phyloP scores from a whole-genome alignment of 1,140 invertebrate species.

The Physella acuta region DNA sequence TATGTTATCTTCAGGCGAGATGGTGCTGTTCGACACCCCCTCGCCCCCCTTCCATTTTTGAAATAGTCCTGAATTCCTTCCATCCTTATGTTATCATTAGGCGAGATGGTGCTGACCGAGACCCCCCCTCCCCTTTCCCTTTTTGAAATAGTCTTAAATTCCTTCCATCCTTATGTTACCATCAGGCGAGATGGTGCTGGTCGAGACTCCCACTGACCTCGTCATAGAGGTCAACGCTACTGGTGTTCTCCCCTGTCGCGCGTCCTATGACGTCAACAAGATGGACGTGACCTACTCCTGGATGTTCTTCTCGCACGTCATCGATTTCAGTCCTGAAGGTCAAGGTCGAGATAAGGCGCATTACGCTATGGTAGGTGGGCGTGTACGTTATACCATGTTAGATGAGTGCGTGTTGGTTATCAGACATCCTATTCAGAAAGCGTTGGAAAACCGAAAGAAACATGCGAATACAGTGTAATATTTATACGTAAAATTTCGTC shows the following conservation, averaged over 20 bases:
- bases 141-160: not conserved
- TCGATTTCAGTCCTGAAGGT: conserved; percentile 6
- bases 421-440: too few species aligned
- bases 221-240: not conserved
- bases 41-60: not conserved
- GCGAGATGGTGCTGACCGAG: too few species aligned
- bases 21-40: not conserved
- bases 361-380: conserved; percentile 10
- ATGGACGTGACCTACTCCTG: conserved; percentile 12
- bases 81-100: not conserved
- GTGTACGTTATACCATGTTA: too few species aligned
- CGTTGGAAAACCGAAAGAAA: too few species aligned
- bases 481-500: too few species aligned
- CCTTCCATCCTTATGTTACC: too few species aligned
- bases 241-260: not conserved
- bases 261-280: conserved; percentile 7
- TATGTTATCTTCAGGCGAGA: not conserved
- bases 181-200: not conserved
- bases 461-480: too few species aligned
- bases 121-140: too few species aligned
- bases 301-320: conserved; percentile 14
- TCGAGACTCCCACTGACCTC: not conserved
- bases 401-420: too few species aligned
- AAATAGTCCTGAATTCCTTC: not conserved
- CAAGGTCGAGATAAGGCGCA: not conserved